Percentiles rank a stretch among this genome's conserved stretches.
Conservation (phyloP, 2,888 invertebrate species). For the Leptinotarsa tumamoca region DNA sequence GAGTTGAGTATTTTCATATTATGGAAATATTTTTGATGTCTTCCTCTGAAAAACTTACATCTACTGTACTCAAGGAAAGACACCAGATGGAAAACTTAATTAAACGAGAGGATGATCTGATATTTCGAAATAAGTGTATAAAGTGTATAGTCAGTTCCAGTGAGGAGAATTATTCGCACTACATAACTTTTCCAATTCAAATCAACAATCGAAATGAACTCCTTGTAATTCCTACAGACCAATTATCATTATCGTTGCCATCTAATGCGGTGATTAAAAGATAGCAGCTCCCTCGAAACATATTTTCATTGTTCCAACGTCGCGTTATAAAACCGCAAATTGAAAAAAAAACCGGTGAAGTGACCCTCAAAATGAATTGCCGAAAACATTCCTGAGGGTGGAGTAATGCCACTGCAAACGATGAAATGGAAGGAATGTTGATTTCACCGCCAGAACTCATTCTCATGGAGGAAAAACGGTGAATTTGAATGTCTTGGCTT, state of each 20-base stretch:
- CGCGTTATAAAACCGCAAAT: slow-evolving; percentile 3
- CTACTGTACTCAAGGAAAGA: too few species aligned
- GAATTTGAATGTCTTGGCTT: slow-evolving; percentile 5
- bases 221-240: not conserved
- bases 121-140: too few species aligned
- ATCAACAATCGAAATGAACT: slow-evolving; percentile 1
- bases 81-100: too few species aligned
- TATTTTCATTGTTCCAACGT: slow-evolving; percentile 3
- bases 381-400: slow-evolving; percentile 14
- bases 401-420: slow-evolving; percentile 15
- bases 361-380: slow-evolving; percentile 19
- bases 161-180: not conserved
- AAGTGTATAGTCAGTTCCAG: too few species aligned
- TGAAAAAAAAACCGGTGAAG: slow-evolving; percentile 1
- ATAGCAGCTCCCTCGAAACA: not conserved
- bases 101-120: too few species aligned
- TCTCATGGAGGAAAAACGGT: not conserved
- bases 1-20: too few species aligned
- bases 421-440: slow-evolving; percentile 18
- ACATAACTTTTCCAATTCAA: not conserved
- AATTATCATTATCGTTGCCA: slow-evolving; percentile 14
- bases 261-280: slow-evolving; percentile 9
- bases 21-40: too few species aligned
- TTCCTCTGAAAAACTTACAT: too few species aligned
- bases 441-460: slow-evolving; percentile 6